Percentiles rank a stretch among this genome's conserved stretches.
phyloP scores from a whole-genome alignment of 2,797 vertebrate species.

The Enteromius anoplus region DNA sequence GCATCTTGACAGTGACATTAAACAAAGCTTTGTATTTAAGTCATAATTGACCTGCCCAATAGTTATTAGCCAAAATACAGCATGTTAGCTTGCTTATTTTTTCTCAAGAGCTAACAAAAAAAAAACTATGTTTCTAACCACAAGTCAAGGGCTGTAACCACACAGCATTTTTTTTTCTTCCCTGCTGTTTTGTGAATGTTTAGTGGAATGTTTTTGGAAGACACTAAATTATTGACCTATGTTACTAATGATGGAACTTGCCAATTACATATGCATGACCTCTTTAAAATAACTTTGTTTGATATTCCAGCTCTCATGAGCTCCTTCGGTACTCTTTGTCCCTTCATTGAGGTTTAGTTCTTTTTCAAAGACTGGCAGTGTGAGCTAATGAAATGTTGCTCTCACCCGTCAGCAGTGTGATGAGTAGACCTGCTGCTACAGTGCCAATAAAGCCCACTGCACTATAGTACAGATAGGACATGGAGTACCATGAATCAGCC shows the following conservation, averaged over 20 bases:
- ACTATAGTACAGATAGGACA: constrained; percentile 85
- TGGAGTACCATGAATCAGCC: constrained; percentile 81
- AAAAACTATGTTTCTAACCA: neutral
- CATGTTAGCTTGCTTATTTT: neutral
- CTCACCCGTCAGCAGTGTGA: constrained; percentile 81
- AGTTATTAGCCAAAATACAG: neutral
- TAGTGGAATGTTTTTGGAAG: neutral
- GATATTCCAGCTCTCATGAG: neutral
- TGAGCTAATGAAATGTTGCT: constrained; percentile 38
- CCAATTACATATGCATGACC: neutral
- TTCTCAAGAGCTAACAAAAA: neutral
- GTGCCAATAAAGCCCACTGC: constrained; percentile 79
- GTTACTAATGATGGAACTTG: neutral
- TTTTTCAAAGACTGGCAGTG: neutral
- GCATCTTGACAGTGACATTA: neutral
- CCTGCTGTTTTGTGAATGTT: neutral
- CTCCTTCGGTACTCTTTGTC: neutral
- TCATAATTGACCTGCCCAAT: neutral
- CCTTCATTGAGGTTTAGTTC: neutral
- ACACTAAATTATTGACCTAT: neutral
- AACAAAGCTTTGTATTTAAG: neutral
- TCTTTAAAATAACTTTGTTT: constrained; percentile 5
- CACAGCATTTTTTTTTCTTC: neutral
- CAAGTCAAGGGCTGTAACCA: neutral
- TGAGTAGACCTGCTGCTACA: constrained; percentile 70